Conservation (phyloP, 1,140 invertebrate genomes). For the Pinna nobilis region DNA sequence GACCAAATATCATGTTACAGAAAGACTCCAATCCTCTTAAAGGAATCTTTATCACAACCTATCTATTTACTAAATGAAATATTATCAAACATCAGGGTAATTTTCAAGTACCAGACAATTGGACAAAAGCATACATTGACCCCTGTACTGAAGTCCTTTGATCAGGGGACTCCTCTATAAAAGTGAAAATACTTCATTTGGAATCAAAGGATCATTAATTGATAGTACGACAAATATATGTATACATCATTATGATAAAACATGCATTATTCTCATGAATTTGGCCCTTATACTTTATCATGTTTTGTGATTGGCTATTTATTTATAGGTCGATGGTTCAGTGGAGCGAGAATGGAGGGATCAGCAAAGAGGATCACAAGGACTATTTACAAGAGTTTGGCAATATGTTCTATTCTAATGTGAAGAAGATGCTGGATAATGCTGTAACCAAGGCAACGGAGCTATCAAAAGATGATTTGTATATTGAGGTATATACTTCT, state of each 20-base stretch:
- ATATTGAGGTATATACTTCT: slow-evolving; percentile 81
- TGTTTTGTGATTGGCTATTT: background rate
- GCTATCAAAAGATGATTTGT: slow-evolving; percentile 55
- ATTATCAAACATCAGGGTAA: too few species aligned
- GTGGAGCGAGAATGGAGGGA: slow-evolving; percentile 94
- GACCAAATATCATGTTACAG: too few species aligned
- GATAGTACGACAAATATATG: too few species aligned
- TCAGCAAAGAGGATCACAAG: slow-evolving; percentile 89
- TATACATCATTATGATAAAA: background rate
- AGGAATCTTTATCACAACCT: too few species aligned
- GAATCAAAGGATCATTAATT: background rate
- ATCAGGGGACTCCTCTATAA: too few species aligned
- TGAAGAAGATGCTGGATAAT: slow-evolving; percentile 81
- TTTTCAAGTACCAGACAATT: too few species aligned
- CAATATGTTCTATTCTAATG: slow-evolving; percentile 74
- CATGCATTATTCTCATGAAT: background rate
- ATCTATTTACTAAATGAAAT: too few species aligned
- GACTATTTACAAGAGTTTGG: slow-evolving; percentile 97
- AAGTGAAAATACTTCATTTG: too few species aligned
- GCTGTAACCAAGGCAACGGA: slow-evolving; percentile 75
- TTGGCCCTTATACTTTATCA: background rate
- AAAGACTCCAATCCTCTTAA: too few species aligned
- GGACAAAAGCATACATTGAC: too few species aligned
- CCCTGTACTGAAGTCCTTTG: too few species aligned
- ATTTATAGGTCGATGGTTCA: slow-evolving; percentile 82